phyloP scores from a whole-genome alignment of 1,140 invertebrate genomes.

The Drosophila quadrilineata region DNA sequence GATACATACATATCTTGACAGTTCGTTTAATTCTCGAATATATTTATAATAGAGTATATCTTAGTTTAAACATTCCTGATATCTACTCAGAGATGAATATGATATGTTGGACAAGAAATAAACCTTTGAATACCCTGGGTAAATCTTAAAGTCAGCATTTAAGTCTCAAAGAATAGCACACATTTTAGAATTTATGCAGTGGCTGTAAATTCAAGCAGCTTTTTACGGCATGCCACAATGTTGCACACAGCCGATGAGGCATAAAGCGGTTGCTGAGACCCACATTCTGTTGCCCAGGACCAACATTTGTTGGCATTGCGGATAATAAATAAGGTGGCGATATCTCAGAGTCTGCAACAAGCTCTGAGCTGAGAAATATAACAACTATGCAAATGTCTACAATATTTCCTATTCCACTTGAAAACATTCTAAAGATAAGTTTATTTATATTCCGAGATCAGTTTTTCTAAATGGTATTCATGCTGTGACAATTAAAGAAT shows the following conservation, averaged over 20 bases:
- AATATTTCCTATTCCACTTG: not conserved
- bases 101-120: too few species aligned
- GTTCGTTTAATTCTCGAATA: too few species aligned
- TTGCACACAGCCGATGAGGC: constrained; percentile 19
- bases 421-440: not conserved
- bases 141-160: not conserved
- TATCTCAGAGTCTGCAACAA: not conserved
- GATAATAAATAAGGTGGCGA: constrained; percentile 3
- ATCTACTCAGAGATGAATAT: too few species aligned
- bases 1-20: not conserved
- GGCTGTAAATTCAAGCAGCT: constrained; percentile 26
- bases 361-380: not conserved
- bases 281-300: constrained; percentile 2
- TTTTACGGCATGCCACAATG: constrained; percentile 15
- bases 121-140: too few species aligned
- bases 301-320: not conserved
- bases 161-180: not conserved
- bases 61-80: too few species aligned
- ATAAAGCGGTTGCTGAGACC: not conserved
- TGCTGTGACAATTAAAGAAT: constrained; percentile 2
- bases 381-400: not conserved
- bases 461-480: not conserved
- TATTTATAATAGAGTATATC: too few species aligned
- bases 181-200: constrained; percentile 34
- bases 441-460: not conserved